Evolutionary conservation across 2,113 vertebrate species (phyloP).

Genomic region (Archocentrus centrarchus): DNA sequence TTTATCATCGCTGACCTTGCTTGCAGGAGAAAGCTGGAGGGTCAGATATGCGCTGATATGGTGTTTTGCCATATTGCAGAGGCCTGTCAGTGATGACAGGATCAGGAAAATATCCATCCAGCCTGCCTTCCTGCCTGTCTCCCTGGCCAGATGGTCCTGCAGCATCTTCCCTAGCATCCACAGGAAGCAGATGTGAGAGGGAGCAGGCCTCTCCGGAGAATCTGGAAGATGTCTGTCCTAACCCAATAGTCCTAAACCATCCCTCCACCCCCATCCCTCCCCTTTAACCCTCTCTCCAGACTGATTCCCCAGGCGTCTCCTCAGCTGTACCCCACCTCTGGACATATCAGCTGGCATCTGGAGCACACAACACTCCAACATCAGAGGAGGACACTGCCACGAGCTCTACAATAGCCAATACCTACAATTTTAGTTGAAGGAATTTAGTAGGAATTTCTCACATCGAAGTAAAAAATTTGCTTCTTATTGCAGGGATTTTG

Average conservation of each 20-base stretch:
- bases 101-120: constrained; percentile 58
- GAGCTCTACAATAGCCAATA: constrained; percentile 31
- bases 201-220: constrained; percentile 70
- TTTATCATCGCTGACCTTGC: constrained; percentile 77
- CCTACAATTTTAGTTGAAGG: not conserved
- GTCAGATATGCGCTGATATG: constrained; percentile 76
- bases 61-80: constrained; percentile 77
- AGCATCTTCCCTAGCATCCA: constrained; percentile 67
- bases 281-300: constrained; percentile 37
- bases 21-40: constrained; percentile 59
- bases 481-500: constrained; percentile 31
- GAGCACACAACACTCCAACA: constrained; percentile 13
- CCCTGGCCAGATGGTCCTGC: constrained; percentile 78
- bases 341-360: constrained; percentile 65
- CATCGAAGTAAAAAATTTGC: constrained; percentile 15
- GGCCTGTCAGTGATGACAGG: constrained; percentile 52
- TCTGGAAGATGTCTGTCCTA: constrained; percentile 59
- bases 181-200: constrained; percentile 78
- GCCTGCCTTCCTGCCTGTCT: constrained; percentile 43
- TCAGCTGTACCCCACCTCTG: constrained; percentile 68
- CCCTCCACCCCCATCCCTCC: constrained; percentile 10
- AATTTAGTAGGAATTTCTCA: not conserved
- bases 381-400: constrained; percentile 49
- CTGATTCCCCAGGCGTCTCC: constrained; percentile 53
- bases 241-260: constrained; percentile 52